Evolutionary conservation across 2,113 vertebrate genomes (phyloP).

Genomic region (Pipa parva): DNA sequence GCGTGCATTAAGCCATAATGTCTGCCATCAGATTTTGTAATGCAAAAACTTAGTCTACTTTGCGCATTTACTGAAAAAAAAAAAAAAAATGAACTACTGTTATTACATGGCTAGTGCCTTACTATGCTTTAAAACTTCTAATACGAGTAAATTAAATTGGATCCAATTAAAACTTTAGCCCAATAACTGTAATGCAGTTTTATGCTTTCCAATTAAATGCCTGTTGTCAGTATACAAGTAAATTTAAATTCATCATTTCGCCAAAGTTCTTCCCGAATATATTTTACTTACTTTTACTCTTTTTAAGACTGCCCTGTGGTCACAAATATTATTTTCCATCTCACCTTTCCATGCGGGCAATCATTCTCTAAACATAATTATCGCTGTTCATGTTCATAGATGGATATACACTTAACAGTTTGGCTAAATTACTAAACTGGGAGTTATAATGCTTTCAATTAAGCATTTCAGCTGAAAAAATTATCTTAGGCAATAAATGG

Average conservation of each 20-base stretch:
- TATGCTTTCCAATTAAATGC: neutral
- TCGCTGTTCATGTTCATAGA: slow-evolving; percentile 47
- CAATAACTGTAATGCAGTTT: neutral
- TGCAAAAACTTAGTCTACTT: neutral
- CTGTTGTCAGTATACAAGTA: neutral
- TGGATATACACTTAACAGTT: slow-evolving; percentile 50
- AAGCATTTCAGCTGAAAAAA: slow-evolving; percentile 56
- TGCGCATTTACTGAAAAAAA: neutral
- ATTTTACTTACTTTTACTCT: slow-evolving; percentile 11
- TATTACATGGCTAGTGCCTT: neutral
- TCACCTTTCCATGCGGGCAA: slow-evolving; percentile 48
- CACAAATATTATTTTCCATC: slow-evolving; percentile 40
- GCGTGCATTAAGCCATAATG: neutral
- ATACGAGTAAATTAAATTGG: neutral
- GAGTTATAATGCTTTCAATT: slow-evolving; percentile 52
- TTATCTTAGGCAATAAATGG: slow-evolving; percentile 51
- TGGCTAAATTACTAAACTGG: slow-evolving; percentile 53
- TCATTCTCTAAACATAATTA: slow-evolving; percentile 48
- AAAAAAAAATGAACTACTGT: neutral
- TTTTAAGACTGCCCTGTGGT: slow-evolving; percentile 29
- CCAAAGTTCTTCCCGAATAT: slow-evolving; percentile 4
- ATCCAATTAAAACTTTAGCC: neutral
- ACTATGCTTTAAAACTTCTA: neutral
- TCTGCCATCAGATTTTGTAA: neutral
- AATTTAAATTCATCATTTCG: slow-evolving; percentile 1